These are phyloP conservation scores for Willisornis vidua DNA, from an alignment of 2,113 vertebrate genomes.

Conservation along the genomic window DNA sequence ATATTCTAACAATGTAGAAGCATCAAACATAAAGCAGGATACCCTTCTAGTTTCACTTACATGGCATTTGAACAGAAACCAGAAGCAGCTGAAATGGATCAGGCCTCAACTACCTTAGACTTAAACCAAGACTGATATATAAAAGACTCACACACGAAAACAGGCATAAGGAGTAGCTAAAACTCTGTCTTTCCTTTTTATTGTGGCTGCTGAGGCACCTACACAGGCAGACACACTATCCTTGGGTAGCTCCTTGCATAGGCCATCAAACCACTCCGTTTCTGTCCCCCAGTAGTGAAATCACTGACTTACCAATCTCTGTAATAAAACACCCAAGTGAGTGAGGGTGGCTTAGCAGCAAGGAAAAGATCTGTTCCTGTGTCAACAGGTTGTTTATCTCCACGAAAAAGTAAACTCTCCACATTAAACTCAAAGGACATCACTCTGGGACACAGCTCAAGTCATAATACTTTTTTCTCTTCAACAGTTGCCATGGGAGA, in stretches of 20 bases:
- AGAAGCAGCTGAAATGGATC: not conserved
- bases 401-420: not conserved
- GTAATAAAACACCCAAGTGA: not conserved
- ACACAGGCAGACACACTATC: not conserved
- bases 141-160: not conserved
- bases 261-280: not conserved
- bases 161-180: not conserved
- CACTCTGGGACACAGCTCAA: not conserved
- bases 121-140: not conserved
- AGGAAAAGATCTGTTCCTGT: not conserved
- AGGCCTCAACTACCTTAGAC: not conserved
- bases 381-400: not conserved
- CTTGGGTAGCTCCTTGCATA: not conserved
- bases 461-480: not conserved
- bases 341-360: not conserved
- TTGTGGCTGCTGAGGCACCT: not conserved
- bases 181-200: not conserved
- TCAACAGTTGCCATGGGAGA: not conserved
- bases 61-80: not conserved
- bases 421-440: not conserved
- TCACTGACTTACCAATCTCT: not conserved
- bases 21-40: not conserved
- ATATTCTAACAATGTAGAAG: not conserved
- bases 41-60: not conserved
- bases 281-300: not conserved